Conservation (phyloP, 2,888 invertebrate species). For the Xiphydria camelus region DNA sequence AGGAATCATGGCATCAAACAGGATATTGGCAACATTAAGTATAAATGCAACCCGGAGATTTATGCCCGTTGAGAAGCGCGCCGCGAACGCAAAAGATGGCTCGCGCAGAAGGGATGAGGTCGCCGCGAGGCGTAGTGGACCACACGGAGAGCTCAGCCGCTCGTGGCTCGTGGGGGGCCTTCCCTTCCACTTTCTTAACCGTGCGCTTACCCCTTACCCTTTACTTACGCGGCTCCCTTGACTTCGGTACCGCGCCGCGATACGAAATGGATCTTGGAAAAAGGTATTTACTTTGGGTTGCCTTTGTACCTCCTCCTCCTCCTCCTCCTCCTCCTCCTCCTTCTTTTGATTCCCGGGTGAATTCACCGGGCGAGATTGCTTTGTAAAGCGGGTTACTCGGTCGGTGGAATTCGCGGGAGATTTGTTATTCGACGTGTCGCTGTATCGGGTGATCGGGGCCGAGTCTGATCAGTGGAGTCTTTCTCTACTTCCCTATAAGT, state of each 20-base stretch:
- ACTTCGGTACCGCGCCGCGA: no score
- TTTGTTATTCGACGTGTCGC: no score
- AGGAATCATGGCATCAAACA: constrained; percentile 34
- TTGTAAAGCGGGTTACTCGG: constrained; percentile 26
- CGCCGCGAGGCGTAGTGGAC: constrained; percentile 51
- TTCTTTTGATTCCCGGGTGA: constrained; percentile 14
- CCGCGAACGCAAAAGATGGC: constrained; percentile 30
- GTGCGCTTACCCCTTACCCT: constrained; percentile 18
- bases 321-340: background rate
- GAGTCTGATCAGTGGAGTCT: no score
- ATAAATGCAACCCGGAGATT: constrained; percentile 49
- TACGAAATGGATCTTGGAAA: no score
- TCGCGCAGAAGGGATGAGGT: constrained; percentile 44
- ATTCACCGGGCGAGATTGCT: constrained; percentile 29
- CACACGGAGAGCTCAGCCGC: constrained; percentile 47
- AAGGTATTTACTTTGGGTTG: no score
- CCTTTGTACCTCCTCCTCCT: constrained; percentile 12
- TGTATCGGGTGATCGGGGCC: no score
- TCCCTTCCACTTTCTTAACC: constrained; percentile 41
- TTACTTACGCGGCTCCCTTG: no score
- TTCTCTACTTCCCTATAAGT: no score
- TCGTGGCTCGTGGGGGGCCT: constrained; percentile 49
- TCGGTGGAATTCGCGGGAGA: no score
- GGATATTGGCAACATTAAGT: constrained; percentile 53
- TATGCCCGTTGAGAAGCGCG: constrained; percentile 34